Conservation (phyloP, 2,113 vertebrate species). For the Prolemur simus region DNA sequence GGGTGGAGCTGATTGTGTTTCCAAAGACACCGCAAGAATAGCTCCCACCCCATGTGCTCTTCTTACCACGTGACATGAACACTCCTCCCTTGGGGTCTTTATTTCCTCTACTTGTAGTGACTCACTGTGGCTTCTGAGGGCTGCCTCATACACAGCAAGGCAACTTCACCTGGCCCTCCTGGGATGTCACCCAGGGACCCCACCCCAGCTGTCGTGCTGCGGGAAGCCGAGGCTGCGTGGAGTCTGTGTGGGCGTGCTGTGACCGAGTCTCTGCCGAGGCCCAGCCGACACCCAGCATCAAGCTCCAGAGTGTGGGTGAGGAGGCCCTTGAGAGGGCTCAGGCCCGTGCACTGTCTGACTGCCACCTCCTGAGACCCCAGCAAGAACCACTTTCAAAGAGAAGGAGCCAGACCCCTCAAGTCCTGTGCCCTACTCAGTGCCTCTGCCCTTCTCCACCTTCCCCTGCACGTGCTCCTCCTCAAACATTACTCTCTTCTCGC, state of each 20-base stretch:
- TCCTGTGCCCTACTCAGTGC: neutral
- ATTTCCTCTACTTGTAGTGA: neutral
- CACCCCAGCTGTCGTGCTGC: neutral
- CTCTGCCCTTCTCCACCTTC: neutral
- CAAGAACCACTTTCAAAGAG: neutral
- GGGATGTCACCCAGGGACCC: neutral
- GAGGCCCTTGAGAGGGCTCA: neutral
- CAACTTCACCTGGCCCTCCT: neutral
- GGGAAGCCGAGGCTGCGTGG: neutral
- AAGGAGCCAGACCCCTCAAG: too few relatives aligned
- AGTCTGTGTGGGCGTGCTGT: neutral
- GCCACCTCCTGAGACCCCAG: neutral
- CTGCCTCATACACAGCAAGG: neutral
- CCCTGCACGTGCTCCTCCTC: neutral
- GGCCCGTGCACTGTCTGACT: neutral
- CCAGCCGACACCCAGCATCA: neutral
- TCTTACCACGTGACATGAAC: too few relatives aligned
- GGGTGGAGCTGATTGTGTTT: neutral
- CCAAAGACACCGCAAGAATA: neutral
- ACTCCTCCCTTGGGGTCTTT: neutral
- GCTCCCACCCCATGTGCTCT: neutral
- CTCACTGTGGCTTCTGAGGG: neutral
- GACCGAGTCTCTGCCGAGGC: neutral
- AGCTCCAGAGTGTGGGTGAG: neutral
- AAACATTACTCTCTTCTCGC: neutral